Evolutionary conservation across 2,888 invertebrate genomes (phyloP), one percentile per base, ranked within the genome.

Genomic region (Epistrophe eligans): DNA sequence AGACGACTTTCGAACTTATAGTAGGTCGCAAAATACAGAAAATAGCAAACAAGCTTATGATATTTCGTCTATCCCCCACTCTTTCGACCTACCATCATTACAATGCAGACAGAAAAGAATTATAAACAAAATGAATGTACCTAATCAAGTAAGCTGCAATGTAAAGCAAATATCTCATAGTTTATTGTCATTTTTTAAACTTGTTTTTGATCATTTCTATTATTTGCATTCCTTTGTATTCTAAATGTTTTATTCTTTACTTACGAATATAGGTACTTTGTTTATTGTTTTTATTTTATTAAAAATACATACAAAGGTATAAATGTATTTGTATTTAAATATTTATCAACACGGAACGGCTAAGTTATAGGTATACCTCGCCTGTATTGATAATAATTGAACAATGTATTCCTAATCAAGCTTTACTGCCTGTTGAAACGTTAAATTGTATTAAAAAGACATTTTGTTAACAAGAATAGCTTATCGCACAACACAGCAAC

Each of bases 401-500:
- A 58, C 58, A 58, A 58, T 58, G 58, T 62, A 43, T 62, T 62
- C 24, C 62, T 62, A 62, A 62, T 62, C 62, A 62, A 62, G 24
- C 17, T 24, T 60, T 60, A 60, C 40, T 24, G 40, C 24, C 43
- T 15, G 38, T 60, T 60, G 60, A 24, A 60, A 40, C 19, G 17
- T 60, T 60, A 15, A 40, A 38, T 40, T 40, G 62, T 43, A 62
- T 62, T 43, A 62, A 62, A 62, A 62, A 40, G 40, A 62, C 62
- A 62, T 62, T 2, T 62, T 62, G 40, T 62, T 24, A 62, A 62
- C 62, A 62, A 19, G 24, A 62, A 43, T 24, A 62, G 62, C 24
- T 62, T 62, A 62, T 62, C 62, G 24, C 62, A 24, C 43, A 43
- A 10, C 40, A 58, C 35, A 58, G 35, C 58, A n/a, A 55, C 32